phyloP scores from a whole-genome alignment of 2,113 vertebrate genomes.

The Porphyrio hochstetteri region DNA sequence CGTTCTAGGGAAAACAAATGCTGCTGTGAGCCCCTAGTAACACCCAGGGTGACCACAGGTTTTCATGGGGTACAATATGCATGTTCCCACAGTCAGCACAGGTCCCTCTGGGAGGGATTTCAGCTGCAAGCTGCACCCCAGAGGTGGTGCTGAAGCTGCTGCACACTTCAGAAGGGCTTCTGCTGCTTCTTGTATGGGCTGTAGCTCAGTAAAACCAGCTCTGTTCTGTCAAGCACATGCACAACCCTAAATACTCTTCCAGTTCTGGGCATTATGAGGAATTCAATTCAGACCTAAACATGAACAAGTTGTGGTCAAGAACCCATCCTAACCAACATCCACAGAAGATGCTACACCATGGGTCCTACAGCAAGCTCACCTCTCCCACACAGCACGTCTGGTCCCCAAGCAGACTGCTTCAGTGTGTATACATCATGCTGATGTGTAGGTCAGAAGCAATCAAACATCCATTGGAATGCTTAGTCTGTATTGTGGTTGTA shows the following conservation, averaged over 20 bases:
- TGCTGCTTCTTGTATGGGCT: neutral
- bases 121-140: neutral
- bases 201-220: neutral
- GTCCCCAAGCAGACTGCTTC: neutral
- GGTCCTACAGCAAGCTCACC: neutral
- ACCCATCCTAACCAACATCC: neutral
- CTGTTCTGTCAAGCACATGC: neutral
- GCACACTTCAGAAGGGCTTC: neutral
- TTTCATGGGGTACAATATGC: neutral
- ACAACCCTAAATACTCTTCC: neutral
- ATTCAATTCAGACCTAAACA: neutral
- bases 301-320: neutral
- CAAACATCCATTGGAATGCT: neutral
- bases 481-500: neutral
- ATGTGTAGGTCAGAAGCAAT: neutral
- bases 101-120: neutral
- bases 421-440: neutral
- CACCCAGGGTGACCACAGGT: too few species aligned
- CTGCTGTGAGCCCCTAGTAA: neutral
- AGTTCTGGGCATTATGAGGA: neutral
- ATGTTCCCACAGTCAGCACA: neutral
- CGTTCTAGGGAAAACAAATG: neutral
- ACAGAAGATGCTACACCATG: neutral
- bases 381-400: neutral
- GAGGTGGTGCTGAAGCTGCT: neutral